Evolutionary conservation across 2,797 vertebrate species (phyloP), one percentile per base, ranked within the genome.

Genomic region (Macropodus opercularis): DNA sequence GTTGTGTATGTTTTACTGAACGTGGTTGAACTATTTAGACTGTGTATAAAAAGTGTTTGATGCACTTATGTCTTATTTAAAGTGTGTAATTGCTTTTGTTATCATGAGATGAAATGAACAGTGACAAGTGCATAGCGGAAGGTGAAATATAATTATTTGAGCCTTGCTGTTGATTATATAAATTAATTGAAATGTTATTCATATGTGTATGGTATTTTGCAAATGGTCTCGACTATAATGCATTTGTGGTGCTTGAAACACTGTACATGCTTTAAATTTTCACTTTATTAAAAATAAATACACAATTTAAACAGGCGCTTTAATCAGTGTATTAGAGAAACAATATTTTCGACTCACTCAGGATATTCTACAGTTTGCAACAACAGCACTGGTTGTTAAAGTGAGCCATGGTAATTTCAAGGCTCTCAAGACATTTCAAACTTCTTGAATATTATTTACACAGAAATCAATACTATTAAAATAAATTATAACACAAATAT

Each of bases 211-310:
- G n/a, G 26, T 55, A 22, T 22, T 22, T 13, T 44, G 51, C 34
- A 7, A 64, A 66, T 35, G 65, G 31, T 67, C 22, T 60, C 32
- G 39, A 36, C n/a, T 8, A 10, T 47, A 8, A 50, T 69, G 62
- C 58, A 53, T 71, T 53, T 81, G 73, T 72, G n/a, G 77, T 72
- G 84, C 44, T 80, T 86, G 46, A 63, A 75, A 80, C 71, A 87
- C 80, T 87, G 83, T 87, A 89, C 74, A 80, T 81, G 80, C 69
- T 76, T 73, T 63, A 52, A 52, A 62, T 81, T 84, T 72, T 51
- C 32, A 75, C 32, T 84, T n/a, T 72, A 84, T 56, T 74, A 42
- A 77, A 80, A 84, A 77, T 71, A 67, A 64, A 74, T 71, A 58
- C 12, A 51, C 4, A 9, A 3, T 70, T 52, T 17, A 55, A 69